Conservation (phyloP, 2,888 invertebrate species). For the Scaptomyza flava region DNA sequence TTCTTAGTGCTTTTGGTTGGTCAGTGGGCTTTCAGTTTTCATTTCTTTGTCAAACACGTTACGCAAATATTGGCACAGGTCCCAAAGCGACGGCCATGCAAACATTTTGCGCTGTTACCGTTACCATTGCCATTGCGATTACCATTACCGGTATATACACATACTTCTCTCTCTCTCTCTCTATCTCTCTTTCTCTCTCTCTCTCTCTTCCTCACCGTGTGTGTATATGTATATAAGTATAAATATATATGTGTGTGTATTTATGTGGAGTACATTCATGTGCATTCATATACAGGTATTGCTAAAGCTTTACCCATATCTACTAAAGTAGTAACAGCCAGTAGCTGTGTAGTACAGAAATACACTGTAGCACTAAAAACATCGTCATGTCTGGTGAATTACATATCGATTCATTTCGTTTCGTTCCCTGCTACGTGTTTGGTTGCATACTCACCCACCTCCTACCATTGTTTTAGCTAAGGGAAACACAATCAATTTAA, state of each 20-base stretch:
- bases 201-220: neutral
- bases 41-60: constrained; percentile 80
- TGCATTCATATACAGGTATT: neutral
- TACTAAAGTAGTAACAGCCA: neutral
- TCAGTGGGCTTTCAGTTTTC: constrained; percentile 80
- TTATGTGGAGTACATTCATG: neutral
- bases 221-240: neutral
- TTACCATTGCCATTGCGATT: constrained; percentile 47
- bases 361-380: no score
- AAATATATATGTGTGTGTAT: neutral
- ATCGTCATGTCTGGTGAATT: neutral
- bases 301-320: neutral
- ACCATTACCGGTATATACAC: constrained; percentile 28
- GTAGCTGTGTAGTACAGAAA: neutral
- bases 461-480: constrained; percentile 22
- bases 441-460: neutral
- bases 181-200: neutral
- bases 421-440: constrained; percentile 1
- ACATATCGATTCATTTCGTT: constrained; percentile 1
- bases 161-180: neutral
- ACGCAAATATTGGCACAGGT: constrained; percentile 80
- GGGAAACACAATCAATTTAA: neutral
- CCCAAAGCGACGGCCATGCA: constrained; percentile 73
- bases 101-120: constrained; percentile 68
- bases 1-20: no score